Evolutionary conservation across 1,140 invertebrate species (phyloP).

Genomic region (Scaptomyza hsui): DNA sequence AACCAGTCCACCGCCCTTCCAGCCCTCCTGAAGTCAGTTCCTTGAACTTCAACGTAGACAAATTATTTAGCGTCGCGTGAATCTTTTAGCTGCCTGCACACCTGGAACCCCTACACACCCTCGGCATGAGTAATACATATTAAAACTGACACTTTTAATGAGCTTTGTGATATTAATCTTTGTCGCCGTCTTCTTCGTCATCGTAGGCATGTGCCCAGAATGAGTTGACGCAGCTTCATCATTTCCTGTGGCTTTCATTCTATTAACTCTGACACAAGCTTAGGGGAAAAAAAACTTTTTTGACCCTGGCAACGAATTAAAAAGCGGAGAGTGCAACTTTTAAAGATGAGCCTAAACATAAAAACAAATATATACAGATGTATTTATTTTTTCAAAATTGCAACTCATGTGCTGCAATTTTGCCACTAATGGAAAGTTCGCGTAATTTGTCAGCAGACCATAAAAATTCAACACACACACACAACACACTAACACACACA

Average conservation of each 20-base stretch:
- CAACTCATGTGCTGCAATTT: constrained; percentile 29
- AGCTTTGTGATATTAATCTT: constrained; percentile 77
- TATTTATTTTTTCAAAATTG: constrained; percentile 14
- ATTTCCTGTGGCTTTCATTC: constrained; percentile 24
- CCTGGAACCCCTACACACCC: constrained; percentile 9
- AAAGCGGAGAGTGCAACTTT: constrained; percentile 2
- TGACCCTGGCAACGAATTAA: constrained; percentile 19
- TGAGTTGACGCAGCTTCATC: constrained; percentile 39
- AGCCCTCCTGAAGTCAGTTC: constrained; percentile 38
- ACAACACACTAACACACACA: constrained; percentile 24
- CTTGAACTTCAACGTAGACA: constrained; percentile 72
- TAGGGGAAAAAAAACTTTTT: constrained; percentile 1
- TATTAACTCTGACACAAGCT: constrained; percentile 45
- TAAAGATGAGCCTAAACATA: neutral
- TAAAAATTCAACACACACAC: constrained; percentile 61
- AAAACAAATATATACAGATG: neutral
- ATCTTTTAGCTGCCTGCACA: constrained; percentile 23
- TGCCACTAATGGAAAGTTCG: constrained; percentile 72
- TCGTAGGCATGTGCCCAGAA: constrained; percentile 40
- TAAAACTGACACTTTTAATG: constrained; percentile 78
- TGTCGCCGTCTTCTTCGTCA: constrained; percentile 8
- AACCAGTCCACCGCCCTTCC: neutral
- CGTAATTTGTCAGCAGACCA: constrained; percentile 79
- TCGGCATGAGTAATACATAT: constrained; percentile 42
- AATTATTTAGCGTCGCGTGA: constrained; percentile 65